Conservation (phyloP, 2,113 vertebrate genomes). For the Tetraodon nigroviridis region DNA sequence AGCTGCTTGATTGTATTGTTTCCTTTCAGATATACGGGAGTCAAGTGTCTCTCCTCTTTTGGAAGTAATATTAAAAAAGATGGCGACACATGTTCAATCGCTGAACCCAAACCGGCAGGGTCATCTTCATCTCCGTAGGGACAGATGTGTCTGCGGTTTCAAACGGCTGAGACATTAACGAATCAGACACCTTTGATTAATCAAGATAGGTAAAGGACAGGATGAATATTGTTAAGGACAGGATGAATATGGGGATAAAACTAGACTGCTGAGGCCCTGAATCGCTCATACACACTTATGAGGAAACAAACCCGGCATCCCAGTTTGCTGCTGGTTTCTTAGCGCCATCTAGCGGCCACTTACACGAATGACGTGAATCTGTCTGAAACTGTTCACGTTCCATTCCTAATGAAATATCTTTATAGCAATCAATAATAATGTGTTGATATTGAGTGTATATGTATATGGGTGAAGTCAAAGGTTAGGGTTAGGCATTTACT, state of each 20-base stretch:
- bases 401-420: too few species aligned
- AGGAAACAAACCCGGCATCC: neutral
- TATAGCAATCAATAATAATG: too few species aligned
- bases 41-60: slow-evolving; percentile 15
- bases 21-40: slow-evolving; percentile 1
- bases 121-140: neutral
- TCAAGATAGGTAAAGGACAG: slow-evolving; percentile 2
- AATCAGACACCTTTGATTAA: neutral
- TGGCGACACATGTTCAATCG: neutral
- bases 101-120: neutral
- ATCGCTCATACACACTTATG: slow-evolving; percentile 16
- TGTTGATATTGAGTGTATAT: too few species aligned
- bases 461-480: too few species aligned
- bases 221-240: slow-evolving; percentile 8
- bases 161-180: neutral
- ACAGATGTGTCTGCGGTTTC: neutral
- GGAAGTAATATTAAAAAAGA: slow-evolving; percentile 10
- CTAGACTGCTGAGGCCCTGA: neutral
- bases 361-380: too few species aligned
- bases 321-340: slow-evolving; percentile 21
- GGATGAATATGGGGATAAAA: neutral
- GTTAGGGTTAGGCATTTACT: too few species aligned
- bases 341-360: slow-evolving; percentile 63
- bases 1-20: neutral
- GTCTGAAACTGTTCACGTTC: too few species aligned